Evolutionary conservation across 2,888 invertebrate genomes (phyloP).

Genomic region (Liopterus haemorrhoidalis): DNA sequence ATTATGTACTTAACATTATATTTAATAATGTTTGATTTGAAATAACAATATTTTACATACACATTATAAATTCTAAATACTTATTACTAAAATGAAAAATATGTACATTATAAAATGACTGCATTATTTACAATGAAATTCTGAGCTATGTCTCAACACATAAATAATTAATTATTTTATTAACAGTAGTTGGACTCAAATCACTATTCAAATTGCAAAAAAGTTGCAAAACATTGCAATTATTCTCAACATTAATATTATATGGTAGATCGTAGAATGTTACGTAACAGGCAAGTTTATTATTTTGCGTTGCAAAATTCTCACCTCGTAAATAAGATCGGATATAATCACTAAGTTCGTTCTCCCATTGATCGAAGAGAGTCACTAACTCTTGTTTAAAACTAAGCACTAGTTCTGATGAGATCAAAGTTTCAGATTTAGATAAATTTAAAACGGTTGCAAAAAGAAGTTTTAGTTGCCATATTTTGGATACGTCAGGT

Average conservation of each 20-base stretch:
- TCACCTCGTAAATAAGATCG: conserved; percentile 50
- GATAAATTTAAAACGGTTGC: conserved; percentile 50
- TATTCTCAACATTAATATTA: conserved; percentile 39
- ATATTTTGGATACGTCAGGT: conserved; percentile 56
- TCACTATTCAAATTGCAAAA: conserved; percentile 21
- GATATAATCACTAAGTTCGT: conserved; percentile 45
- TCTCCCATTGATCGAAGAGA: conserved; percentile 55
- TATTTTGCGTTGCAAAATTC: conserved; percentile 41
- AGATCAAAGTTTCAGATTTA: conserved; percentile 51
- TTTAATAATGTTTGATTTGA: background rate
- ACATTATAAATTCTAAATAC: background rate
- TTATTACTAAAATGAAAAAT: background rate
- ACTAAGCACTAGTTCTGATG: conserved; percentile 56
- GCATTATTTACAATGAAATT: no score
- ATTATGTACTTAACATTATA: background rate
- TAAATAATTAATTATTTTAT: conserved; percentile 17
- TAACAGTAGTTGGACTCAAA: conserved; percentile 16
- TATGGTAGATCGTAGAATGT: conserved; percentile 56
- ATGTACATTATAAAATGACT: conserved; percentile 4
- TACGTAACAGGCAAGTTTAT: conserved; percentile 51
- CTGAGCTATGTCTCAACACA: conserved; percentile 31
- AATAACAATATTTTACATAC: background rate
- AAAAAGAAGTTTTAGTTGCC: conserved; percentile 69
- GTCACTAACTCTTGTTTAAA: conserved; percentile 53
- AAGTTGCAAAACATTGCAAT: conserved; percentile 35